Conservation (phyloP, 2,797 vertebrate species). For the Melanotaenia trifasciata region DNA sequence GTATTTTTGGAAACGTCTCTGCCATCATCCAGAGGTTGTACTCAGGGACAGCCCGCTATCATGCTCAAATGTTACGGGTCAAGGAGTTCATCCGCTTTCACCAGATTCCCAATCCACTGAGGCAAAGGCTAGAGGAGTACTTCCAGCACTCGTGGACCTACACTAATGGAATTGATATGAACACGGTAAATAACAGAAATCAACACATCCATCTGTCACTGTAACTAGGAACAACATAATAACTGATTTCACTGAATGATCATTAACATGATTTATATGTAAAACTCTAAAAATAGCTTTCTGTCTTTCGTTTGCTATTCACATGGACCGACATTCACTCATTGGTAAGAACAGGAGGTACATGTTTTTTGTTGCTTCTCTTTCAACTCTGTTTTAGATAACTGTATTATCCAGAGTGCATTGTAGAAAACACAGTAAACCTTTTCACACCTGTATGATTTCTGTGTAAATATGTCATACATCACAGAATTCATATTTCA, state of each 20-base stretch:
- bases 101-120: constrained; percentile 97
- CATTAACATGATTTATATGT: neutral
- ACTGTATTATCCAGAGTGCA: neutral
- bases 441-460: neutral
- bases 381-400: neutral
- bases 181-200: constrained; percentile 89
- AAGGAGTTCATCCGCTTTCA: constrained; percentile 99
- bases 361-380: constrained; percentile 74
- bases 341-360: constrained; percentile 99
- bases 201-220: neutral
- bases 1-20: constrained; percentile 99
- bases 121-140: constrained; percentile 97
- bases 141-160: constrained; percentile 99
- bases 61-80: constrained; percentile 98
- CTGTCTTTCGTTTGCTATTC: constrained; percentile 90
- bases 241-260: constrained; percentile 11
- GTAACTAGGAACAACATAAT: neutral
- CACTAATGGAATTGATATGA: constrained; percentile 99
- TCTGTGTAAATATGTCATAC: neutral
- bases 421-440: neutral
- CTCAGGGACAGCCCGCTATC: constrained; percentile 96
- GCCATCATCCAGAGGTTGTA: constrained; percentile 99
- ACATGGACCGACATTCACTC: constrained; percentile 90
- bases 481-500: neutral
- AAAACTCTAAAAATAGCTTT: constrained; percentile 90